Evolutionary conservation across 1,140 invertebrate genomes (phyloP).

Genomic region (Euschistus heros): DNA sequence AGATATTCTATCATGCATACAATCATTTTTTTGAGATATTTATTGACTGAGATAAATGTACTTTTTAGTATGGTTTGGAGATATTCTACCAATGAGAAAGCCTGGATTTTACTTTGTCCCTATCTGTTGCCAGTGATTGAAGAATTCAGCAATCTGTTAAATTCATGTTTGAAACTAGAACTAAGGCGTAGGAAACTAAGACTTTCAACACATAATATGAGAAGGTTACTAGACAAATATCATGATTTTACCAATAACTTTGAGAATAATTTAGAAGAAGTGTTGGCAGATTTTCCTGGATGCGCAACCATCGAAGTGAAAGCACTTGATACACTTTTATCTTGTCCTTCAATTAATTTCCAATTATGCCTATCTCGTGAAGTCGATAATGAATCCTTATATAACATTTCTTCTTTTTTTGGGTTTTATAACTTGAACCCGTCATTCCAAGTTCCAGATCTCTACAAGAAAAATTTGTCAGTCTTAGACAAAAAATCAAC

Average conservation of each 20-base stretch:
- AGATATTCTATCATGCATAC: not conserved
- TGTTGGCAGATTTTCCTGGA: not conserved
- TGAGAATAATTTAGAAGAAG: not conserved
- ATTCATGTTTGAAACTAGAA: not conserved
- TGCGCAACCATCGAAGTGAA: not conserved
- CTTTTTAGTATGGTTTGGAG: not conserved
- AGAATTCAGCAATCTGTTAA: not conserved
- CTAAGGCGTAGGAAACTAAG: not conserved
- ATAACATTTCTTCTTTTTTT: slow-evolving; percentile 4
- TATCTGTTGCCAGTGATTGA: not conserved
- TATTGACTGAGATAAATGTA: not conserved
- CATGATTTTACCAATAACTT: not conserved
- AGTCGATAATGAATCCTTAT: not conserved
- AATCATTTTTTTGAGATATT: not conserved
- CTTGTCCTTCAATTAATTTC: slow-evolving; percentile 7
- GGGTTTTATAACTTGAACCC: slow-evolving; percentile 7
- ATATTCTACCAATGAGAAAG: not conserved
- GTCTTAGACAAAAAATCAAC: not conserved
- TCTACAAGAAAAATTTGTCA: not conserved
- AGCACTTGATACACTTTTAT: slow-evolving; percentile 3
- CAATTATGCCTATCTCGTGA: not conserved
- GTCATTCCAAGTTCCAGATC: slow-evolving; percentile 7
- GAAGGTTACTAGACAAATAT: not conserved
- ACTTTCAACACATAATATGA: not conserved
- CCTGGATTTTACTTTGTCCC: not conserved